Evolutionary conservation across 1,140 invertebrate species (phyloP).

Genomic region (Neelides sp.): DNA sequence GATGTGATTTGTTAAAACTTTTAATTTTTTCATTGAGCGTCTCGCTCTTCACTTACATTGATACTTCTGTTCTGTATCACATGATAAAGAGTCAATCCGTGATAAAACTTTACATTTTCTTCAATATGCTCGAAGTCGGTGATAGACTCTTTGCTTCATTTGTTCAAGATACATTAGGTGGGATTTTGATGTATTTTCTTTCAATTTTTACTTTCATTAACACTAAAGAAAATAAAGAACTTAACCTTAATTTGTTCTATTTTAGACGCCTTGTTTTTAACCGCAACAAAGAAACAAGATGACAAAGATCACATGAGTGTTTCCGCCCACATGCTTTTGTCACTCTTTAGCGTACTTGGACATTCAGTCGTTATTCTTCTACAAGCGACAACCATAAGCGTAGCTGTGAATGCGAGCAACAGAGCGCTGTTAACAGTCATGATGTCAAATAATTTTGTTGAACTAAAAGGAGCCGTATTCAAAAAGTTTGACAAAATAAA

Average conservation of each 20-base stretch:
- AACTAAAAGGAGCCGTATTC: constrained; percentile 96
- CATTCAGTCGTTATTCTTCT: constrained; percentile 28
- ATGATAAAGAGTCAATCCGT: constrained; percentile 96
- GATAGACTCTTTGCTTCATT: constrained; percentile 92
- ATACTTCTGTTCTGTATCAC: constrained; percentile 98
- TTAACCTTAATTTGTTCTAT: constrained; percentile 55
- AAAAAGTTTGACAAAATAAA: constrained; percentile 99
- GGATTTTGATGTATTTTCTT: constrained; percentile 39
- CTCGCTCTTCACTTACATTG: constrained; percentile 73
- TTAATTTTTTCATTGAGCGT: constrained; percentile 72
- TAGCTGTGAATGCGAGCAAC: constrained; percentile 98
- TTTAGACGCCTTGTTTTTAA: no score
- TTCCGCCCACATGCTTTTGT: constrained; percentile 18
- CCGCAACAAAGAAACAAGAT: constrained; percentile 9
- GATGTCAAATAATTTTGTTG: constrained; percentile 99
- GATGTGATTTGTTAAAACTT: constrained; percentile 91
- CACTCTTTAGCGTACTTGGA: constrained; percentile 32
- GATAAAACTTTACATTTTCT: constrained; percentile 98
- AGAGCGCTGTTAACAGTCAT: constrained; percentile 95
- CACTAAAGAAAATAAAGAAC: constrained; percentile 58
- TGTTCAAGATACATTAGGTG: constrained; percentile 93
- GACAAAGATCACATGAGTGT: constrained; percentile 3
- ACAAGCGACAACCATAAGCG: constrained; percentile 67
- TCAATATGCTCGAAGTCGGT: constrained; percentile 96
- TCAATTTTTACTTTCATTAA: constrained; percentile 49